Evolutionary conservation across 2,113 vertebrate genomes (phyloP), one percentile per base, ranked within the genome.

Genomic region (Callopanchax toddi): DNA sequence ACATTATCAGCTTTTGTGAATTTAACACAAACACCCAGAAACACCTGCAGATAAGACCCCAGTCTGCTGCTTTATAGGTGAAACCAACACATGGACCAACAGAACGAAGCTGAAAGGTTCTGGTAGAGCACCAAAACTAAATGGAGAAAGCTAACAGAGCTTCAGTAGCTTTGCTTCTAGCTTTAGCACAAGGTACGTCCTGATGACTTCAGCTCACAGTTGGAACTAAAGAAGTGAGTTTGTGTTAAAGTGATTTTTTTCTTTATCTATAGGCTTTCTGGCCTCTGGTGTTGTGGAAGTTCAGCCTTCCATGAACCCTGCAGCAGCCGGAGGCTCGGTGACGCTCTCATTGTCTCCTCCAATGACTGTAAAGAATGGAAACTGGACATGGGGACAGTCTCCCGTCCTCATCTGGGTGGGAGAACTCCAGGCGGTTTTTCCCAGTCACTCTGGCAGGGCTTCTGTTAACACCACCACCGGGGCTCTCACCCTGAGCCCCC

Each of bases 21-120:
- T 76, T 64, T 66, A 44, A 64, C 53, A 81, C 57, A 65, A 59
- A 62, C 39, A 9, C 61, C 1, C 53, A 32, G 56, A 68, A 79
- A 59, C 80, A 71, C 77, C 81, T 73, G 61, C 64, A 70, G 86
- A 86, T 88, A 88, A 88, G 80, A 68, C 15, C 6, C 8, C 13
- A 16, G 36, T 4, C 36, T 39, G 4, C 25, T 40, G 20, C 21
- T 34, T 17, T 3, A 29, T 62, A 50, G 26, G 65, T 6, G 66
- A 55, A 49, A 9, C 55, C 34, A 5, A 18, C n/a, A n/a, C n/a
- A 11, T 29, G n/a, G 32, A 26, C 21, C 17, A 11, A 25, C 79
- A 83, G 72, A 78, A 53, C 13, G 59, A 58, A 34, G 26, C 37
- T 55, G 29, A 48, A 25, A 36, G 49, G 11, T 11, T 11, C 52